Conservation (phyloP, 2,113 vertebrate genomes). For the Pollimyrus isidori region DNA sequence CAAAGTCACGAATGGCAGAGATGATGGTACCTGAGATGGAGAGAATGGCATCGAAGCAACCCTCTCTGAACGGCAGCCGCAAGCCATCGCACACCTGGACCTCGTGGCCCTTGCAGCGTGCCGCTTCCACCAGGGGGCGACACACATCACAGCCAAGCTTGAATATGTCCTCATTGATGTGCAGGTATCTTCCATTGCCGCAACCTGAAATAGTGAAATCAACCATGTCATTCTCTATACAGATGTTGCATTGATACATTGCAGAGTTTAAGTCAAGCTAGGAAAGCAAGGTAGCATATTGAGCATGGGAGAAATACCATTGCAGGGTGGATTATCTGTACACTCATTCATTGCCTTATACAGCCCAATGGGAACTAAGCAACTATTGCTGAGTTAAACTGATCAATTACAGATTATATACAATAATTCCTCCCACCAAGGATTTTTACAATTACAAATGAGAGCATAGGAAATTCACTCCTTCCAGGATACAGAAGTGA, state of each 20-base stretch:
- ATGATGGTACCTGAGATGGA: conserved; percentile 50
- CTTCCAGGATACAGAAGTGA: background rate
- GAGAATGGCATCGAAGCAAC: conserved; percentile 58
- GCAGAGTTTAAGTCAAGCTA: background rate
- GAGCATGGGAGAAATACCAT: background rate
- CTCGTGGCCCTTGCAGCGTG: conserved; percentile 55
- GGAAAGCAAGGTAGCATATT: background rate
- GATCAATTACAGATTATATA: background rate
- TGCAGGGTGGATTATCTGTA: background rate
- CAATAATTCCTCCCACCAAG: background rate
- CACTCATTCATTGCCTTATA: background rate
- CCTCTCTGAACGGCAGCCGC: conserved; percentile 52
- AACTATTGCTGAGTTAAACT: background rate
- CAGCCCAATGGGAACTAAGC: background rate
- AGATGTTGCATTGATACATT: background rate
- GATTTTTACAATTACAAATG: background rate
- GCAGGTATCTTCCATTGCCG: conserved; percentile 68
- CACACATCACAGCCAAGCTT: conserved; percentile 64
- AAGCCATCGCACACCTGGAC: conserved; percentile 57
- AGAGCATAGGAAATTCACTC: background rate
- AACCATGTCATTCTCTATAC: background rate
- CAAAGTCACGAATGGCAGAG: background rate
- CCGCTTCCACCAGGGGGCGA: conserved; percentile 62
- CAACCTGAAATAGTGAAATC: conserved; percentile 49
- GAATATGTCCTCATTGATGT: conserved; percentile 62